Evolutionary conservation across 2,888 invertebrate species (phyloP).

Genomic region (Hyppa rectilinea): DNA sequence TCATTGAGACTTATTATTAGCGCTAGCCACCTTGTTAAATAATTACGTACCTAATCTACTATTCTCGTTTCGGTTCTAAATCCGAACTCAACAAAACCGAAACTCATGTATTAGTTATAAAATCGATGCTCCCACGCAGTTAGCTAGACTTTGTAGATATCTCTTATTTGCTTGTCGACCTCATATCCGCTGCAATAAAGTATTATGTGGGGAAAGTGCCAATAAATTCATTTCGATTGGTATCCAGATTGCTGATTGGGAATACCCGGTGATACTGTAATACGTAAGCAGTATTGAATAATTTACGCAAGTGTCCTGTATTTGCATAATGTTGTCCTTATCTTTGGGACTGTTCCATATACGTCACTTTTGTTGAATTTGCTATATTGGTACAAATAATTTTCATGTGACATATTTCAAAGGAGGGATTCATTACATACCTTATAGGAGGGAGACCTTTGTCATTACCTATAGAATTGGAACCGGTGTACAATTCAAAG

Average conservation of each 20-base stretch:
- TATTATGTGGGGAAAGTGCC: constrained; percentile 34
- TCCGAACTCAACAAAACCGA: constrained; percentile 20
- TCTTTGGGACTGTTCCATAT: neutral
- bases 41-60: neutral
- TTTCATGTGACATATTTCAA: neutral
- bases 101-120: constrained; percentile 10
- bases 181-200: constrained; percentile 6
- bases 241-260: constrained; percentile 15
- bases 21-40: neutral
- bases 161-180: neutral
- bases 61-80: constrained; percentile 9
- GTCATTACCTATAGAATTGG: constrained; percentile 3
- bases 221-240: constrained; percentile 30
- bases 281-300: constrained; percentile 5
- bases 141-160: neutral
- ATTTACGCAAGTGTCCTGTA: neutral
- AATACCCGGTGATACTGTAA: constrained; percentile 8
- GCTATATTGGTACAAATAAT: neutral
- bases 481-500: constrained; percentile 44
- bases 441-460: neutral
- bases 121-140: constrained; percentile 14
- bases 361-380: neutral
- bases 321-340: constrained; percentile 9
- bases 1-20: neutral
- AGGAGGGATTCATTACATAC: neutral